A percentile compares a stretch with the other conserved stretches of the same genome.
phyloP scores from a whole-genome alignment of 2,797 vertebrate genomes.

The Lemur catta region DNA sequence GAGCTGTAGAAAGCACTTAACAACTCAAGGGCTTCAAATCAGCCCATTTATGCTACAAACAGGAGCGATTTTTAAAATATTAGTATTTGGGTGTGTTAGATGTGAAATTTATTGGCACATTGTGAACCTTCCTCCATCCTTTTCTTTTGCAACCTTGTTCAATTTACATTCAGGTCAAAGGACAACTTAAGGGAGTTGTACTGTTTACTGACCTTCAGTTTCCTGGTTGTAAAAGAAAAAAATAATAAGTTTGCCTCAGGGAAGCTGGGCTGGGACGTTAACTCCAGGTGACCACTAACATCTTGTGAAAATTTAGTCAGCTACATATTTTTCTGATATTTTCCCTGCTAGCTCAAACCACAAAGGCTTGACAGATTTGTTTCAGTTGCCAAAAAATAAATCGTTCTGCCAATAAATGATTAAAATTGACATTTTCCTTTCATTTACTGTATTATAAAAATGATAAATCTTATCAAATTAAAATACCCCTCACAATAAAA shows the following conservation, averaged over 20 bases:
- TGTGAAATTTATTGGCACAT: not conserved
- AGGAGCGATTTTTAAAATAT: not conserved
- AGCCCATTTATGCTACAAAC: not conserved
- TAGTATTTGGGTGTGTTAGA: not conserved
- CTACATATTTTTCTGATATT: not conserved
- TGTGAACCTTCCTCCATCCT: not conserved
- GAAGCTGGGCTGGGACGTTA: conserved; percentile 20
- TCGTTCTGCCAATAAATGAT: conserved; percentile 10
- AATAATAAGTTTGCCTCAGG: not conserved
- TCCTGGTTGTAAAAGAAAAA: conserved; percentile 65
- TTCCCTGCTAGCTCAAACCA: not conserved
- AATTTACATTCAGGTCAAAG: conserved; percentile 52
- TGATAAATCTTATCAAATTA: conserved; percentile 22
- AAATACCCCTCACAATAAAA: conserved; percentile 25
- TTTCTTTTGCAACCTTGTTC: conserved; percentile 33
- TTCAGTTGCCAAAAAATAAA: conserved; percentile 35
- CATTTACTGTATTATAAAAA: conserved; percentile 13
- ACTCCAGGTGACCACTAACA: not conserved
- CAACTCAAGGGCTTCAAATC: not conserved
- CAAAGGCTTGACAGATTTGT: conserved; percentile 5
- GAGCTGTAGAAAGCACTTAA: not conserved
- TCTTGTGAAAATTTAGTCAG: not conserved
- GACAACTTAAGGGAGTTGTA: conserved; percentile 57
- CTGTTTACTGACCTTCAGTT: conserved; percentile 51
- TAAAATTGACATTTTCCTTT: conserved; percentile 19